Base-by-base conservation (phyloP, 2,888 invertebrate species). In the Heliconius charithonia region DNA sequence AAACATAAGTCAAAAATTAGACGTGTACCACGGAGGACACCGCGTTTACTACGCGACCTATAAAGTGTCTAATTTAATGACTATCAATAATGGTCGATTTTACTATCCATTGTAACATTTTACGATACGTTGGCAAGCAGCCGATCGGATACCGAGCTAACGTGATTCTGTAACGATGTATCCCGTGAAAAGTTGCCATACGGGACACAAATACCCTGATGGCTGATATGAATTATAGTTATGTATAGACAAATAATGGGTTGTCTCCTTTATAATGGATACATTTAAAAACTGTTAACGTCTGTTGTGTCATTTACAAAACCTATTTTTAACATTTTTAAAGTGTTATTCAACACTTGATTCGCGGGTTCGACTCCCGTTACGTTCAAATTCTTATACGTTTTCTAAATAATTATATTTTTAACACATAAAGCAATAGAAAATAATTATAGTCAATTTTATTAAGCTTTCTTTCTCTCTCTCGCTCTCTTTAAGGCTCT, bases 41-140 rank as follows among this genome's bases (percentile, higher is more conserved):
- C 75, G 78, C 62, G 77, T 80, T 89, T 88, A 88, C 87, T 87
- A 85, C 86, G 85, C 77, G 85, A 85, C 88, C 88, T 90, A 89
- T 93, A 92, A 92, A 93, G 89, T 91, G 89, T 88, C 88, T 86
- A 86, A 89, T 91, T 93, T 94, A 91, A 94, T 90, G 88, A 85
- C 86, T 88, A 88, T 91, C 92, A 91, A 92, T 94, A 94, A 93
- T 91, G 91, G 88, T 89, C 83, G 86, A 87, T 85, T 93, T 94
- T 93, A 94, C 90, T 92, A 91, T 87, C 89, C 86, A 91, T 92
- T 90, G 90, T 86, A 88, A 89, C 91, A 91, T 91, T 93, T 93
- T 93, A 93, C 91, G 93, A 90, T 88, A 87, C 88, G 90, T 90
- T 91, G 93, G 91, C 93, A 89, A 91, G 87, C 92, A 90, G 91